Evolutionary conservation across 2,113 vertebrate species (phyloP), one percentile per base, ranked within the genome.

Genomic region (Agapornis roseicollis): DNA sequence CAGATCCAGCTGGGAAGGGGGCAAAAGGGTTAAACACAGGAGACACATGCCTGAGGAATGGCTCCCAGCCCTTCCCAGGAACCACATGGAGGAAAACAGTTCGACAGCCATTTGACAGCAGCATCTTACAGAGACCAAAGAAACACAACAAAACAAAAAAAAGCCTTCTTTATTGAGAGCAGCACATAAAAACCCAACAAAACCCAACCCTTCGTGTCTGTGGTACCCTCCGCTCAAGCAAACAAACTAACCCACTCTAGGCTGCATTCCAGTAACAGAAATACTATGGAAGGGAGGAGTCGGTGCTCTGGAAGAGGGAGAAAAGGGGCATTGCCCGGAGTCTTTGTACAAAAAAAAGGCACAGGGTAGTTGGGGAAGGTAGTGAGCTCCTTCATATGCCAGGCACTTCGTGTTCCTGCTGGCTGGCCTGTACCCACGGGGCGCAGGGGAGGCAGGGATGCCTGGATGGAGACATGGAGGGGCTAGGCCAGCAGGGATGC

Each of bases 101-200:
- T 18, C 13, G 60, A n/a, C 14, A 20, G 2, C 44, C 76, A 78
- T 63, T 35, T 69, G 70, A 85, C 56, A 93, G 65, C 47, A 56
- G 13, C 1, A 0, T 70, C 73, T 89, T 64, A 94, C 39, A 82
- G 73, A 94, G 65, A 89, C 64, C 11, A 69, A 84, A 71, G 78
- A 41, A 73, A 63, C 60, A 12, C 3, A 3, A 13, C 55, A 55
- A 52, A 16, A 52, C 56, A 52, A 61, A 28, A 63, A 72, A n/a
- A 89, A 92, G 89, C 94, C 91, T 92, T 98, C 97, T 99, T 99
- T 99, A 99, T 99, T 99, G 98, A 98, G 98, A 99, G 98, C 99
- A 99, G 98, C 98, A 98, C 98, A 97, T 98, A 98, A 97, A 97
- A 98, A 95, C 86, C 93, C 95, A 96, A 95, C 86, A 94, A 95